These are phyloP conservation scores for Spisula solida DNA, from an alignment of 2,888 invertebrate species.

Conservation along the genomic window DNA sequence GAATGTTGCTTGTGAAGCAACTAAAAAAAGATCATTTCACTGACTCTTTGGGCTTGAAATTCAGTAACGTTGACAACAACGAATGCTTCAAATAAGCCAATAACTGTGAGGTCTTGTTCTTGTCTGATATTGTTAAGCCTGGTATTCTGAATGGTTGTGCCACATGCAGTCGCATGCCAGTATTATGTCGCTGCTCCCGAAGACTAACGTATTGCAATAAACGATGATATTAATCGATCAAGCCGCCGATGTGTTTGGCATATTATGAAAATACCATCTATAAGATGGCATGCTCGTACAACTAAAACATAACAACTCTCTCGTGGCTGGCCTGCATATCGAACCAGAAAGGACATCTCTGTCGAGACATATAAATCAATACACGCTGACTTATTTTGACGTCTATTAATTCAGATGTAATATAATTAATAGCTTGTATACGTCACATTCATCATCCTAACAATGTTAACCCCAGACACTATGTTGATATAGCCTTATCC, in stretches of 20 bases:
- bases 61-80: no score
- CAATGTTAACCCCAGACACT: no score
- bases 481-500: no score
- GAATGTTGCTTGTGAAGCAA: no score
- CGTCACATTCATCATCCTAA: no score
- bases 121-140: background rate
- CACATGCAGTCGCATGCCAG: no score
- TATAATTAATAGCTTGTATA: no score
- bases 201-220: background rate
- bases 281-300: background rate
- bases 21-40: background rate
- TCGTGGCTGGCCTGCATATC: background rate
- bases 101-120: no score
- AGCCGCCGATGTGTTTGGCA: background rate
- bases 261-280: background rate
- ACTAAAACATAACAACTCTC: background rate
- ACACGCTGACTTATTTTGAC: background rate
- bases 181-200: no score
- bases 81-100: background rate
- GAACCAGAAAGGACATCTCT: background rate
- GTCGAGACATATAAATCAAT: background rate
- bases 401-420: background rate
- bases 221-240: background rate
- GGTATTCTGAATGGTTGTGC: no score
- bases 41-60: no score